These are phyloP conservation scores for Brachionus manjavacas DNA, from an alignment of 1,140 invertebrate species.

Conservation along the genomic window DNA sequence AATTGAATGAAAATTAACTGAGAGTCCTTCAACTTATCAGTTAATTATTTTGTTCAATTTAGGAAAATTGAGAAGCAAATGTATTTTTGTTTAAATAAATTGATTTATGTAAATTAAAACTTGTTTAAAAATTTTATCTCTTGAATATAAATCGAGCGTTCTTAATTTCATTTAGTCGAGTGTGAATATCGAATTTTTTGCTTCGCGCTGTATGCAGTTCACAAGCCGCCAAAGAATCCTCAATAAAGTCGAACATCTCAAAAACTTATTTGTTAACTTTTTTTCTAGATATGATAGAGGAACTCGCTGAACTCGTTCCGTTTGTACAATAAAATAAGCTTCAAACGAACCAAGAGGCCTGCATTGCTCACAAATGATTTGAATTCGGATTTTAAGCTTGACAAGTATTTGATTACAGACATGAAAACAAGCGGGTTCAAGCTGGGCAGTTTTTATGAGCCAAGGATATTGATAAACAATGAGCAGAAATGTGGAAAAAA, in stretches of 20 bases:
- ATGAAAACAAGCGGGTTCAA: background rate
- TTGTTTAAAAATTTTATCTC: background rate
- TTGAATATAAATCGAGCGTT: background rate
- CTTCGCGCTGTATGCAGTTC: background rate
- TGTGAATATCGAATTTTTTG: background rate
- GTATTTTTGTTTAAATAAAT: background rate
- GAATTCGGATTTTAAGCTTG: background rate
- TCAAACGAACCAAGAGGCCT: background rate
- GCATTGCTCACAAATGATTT: background rate
- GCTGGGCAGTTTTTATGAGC: background rate
- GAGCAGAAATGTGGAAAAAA: background rate
- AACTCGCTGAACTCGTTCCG: background rate
- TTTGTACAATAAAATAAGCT: background rate
- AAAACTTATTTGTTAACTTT: background rate
- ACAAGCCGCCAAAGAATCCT: no score
- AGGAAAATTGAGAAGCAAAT: background rate
- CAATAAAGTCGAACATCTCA: no score
- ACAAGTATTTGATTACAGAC: background rate
- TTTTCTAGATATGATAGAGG: background rate
- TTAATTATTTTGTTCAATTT: background rate
- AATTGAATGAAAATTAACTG: no score
- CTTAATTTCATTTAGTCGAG: background rate
- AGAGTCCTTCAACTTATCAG: background rate
- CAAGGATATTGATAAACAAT: background rate
- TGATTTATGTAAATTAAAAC: conserved; percentile 7